Evolutionary conservation across 2,888 invertebrate species (phyloP), one percentile per base, ranked within the genome.

Genomic region (Toxonevra muliebris): DNA sequence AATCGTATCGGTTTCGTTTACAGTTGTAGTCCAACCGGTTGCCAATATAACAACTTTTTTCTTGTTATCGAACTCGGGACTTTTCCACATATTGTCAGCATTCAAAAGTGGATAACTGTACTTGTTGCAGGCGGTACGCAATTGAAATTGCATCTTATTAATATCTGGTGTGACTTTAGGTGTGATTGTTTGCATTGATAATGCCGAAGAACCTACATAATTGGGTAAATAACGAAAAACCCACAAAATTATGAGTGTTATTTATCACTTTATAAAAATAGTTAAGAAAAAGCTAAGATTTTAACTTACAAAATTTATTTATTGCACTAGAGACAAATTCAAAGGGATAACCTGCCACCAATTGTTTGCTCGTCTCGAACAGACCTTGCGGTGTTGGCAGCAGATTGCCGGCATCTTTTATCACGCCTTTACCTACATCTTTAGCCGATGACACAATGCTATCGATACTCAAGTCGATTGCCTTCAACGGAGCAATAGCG

Each of bases 1-100:
- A 52, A 82, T 79, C 12, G 75, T 67, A 5, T 77, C 76, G 8
- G 77, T 71, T 1, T 76, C 77, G 66, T 79, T 79, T 15, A 82
- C 74, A n/a, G 76, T 79, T 5, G 83, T 82, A 2, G 76, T 79
- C 85, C 85, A 84, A 10, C 84, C 85, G 1, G 84, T 83, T 30
- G 82, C 79, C 61, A 83, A 70, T 13, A 85, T 76, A 13, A 82
- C 80, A 5, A 81, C 77, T 64, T 77, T 76, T 66, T 82, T 83
- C 1, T 50, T 74, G 7, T 66, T 43, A 76, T 84, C 78, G 40
- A 85, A 85, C 30, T 73, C 72, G 0, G 77, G 74, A 64, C 78
- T 79, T 12, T 63, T 60, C 85, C 84, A 84, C 76, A 85, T 78
- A 1, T 75, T 68, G 50, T 80, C 71, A 0, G 85, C 77, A 0